Base-by-base conservation (phyloP, 64 coral and sea anemone genomes). In the Montipora cactus region DNA sequence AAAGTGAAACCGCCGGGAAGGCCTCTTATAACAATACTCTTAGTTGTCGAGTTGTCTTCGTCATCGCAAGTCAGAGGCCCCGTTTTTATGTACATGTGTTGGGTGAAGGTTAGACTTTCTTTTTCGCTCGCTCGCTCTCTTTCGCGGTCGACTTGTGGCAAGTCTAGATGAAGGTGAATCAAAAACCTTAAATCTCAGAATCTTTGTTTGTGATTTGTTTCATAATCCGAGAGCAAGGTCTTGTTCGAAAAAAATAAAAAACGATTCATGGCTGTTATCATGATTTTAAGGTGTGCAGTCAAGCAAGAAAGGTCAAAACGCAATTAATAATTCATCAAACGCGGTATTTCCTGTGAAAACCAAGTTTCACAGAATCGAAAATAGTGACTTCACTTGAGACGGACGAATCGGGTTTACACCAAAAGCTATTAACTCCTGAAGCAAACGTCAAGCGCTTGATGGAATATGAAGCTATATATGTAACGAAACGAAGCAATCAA, bases 261-360 rank as follows among this genome's bases (percentile, higher is more conserved):
- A 86, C 49, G 14, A 3, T 14, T 86, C 66, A 20, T 86, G 64
- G 12, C 6, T 16, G 19, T 3, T 49, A 12, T 72, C 64, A 71
- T 86, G 46, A 49, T 49, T 47, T 77, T 11, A 57, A 10, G 81
- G 55, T 4, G 28, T 86, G 16, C 5, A 84, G 8, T 20, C 67
- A 72, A 71, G 44, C 82, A 50, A 18, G 66, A 23, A 71, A 4
- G 19, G 68, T 23, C 18, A 21, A 16, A 37, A 44, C 23, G 81
- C 45, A 59, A 86, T 86, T 1, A 49, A 86, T 86, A 48, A 86
- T 86, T 86, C 82, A 86, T 71, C 62, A 72, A 86, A 71, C n/a
- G 82, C n/a, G 64, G 45, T 86, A 12, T 71, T 71, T 86, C 66
- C 62, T 49, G 70, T 86, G 46, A 19, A 18, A 16, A 49, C 14